Evolutionary conservation across 92 coral and sea anemone species (phyloP).

Genomic region (Siderastrea siderea): DNA sequence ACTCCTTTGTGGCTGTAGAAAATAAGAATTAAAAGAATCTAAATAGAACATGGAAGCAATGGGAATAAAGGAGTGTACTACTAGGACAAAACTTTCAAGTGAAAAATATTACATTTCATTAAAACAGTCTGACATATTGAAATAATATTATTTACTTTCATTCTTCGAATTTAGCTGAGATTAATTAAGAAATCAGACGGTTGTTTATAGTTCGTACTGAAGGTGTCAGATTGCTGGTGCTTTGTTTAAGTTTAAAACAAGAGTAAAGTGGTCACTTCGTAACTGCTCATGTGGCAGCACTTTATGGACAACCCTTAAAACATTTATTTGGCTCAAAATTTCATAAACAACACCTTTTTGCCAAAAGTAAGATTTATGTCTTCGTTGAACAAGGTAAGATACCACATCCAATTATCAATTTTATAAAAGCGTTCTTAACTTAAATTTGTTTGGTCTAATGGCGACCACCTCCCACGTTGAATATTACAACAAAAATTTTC

Average conservation of each 20-base stretch:
- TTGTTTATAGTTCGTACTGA: slow-evolving; percentile 6
- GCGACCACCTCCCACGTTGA: no score
- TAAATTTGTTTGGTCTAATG: no score
- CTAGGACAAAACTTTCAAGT: neutral
- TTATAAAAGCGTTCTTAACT: no score
- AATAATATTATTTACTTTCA: neutral
- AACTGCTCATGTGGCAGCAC: slow-evolving; percentile 5
- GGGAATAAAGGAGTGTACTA: neutral
- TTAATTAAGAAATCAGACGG: slow-evolving; percentile 25
- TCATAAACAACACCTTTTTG: no score
- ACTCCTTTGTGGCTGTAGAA: neutral
- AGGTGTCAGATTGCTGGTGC: slow-evolving; percentile 10
- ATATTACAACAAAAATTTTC: no score
- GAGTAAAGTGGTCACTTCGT: neutral
- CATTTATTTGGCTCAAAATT: no score
- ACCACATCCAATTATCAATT: neutral
- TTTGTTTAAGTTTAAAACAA: slow-evolving; percentile 7
- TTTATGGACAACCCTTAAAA: neutral
- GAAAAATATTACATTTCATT: neutral
- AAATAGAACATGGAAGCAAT: no score
- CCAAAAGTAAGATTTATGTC: neutral
- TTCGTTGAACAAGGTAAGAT: neutral
- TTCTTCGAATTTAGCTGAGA: slow-evolving; percentile 25
- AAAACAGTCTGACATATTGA: neutral
- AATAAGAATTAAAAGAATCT: neutral